A percentile compares a stretch with the other conserved stretches of the same genome.
phyloP scores from a whole-genome alignment of 2,797 vertebrate species.

The Crocodylus rhombifer region DNA sequence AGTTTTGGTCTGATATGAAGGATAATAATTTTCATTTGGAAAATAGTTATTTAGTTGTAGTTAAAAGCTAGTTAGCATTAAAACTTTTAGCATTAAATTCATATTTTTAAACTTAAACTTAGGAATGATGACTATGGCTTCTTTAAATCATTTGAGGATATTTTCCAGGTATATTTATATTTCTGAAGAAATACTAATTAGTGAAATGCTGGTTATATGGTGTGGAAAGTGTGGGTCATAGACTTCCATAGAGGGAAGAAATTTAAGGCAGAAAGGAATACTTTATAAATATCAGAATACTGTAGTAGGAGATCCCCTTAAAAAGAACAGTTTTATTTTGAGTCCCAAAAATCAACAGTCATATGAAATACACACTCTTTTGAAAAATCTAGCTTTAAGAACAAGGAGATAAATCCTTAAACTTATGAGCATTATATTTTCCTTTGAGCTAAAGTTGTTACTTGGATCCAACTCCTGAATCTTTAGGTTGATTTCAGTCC shows the following conservation, averaged over 20 bases:
- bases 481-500: not conserved
- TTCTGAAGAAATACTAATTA: conserved; percentile 39
- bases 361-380: conserved; percentile 51
- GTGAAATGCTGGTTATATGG: not conserved
- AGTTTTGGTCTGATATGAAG: conserved; percentile 15
- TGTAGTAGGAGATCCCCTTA: conserved; percentile 59
- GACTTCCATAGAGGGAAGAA: conserved; percentile 16
- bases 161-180: conserved; percentile 16
- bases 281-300: conserved; percentile 18
- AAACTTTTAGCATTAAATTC: not conserved
- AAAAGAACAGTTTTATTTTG: conserved; percentile 68
- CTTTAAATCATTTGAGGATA: conserved; percentile 29
- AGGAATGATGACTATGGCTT: not conserved
- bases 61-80: conserved; percentile 41
- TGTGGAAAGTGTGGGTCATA: not conserved
- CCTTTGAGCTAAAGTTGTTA: conserved; percentile 47
- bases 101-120: conserved; percentile 38
- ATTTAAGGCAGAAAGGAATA: conserved; percentile 14
- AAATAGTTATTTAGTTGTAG: not conserved
- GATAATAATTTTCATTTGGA: conserved; percentile 3
- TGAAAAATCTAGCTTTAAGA: conserved; percentile 47
- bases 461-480: conserved; percentile 38
- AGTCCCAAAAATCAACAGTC: conserved; percentile 48
- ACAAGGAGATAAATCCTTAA: conserved; percentile 60
- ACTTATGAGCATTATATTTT: conserved; percentile 50